Evolutionary conservation across 2,888 invertebrate species (phyloP).

Genomic region (Calameuta pallipes): DNA sequence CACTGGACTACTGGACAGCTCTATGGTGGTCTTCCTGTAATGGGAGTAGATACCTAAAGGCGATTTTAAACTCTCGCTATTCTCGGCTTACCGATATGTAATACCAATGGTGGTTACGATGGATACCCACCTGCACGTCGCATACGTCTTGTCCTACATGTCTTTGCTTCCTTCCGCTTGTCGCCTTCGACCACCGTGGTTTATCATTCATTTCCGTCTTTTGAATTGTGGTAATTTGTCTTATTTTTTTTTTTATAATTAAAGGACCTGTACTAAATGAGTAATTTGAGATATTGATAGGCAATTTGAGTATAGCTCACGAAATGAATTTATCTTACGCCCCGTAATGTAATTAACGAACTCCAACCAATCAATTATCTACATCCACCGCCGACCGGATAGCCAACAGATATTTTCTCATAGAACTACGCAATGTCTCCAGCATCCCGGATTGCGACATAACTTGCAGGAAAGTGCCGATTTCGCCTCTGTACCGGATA

Average conservation of each 20-base stretch:
- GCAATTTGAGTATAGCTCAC: neutral
- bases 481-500: slow-evolving; percentile 51
- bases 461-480: slow-evolving; percentile 44
- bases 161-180: neutral
- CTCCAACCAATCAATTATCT: neutral
- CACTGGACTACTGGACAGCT: neutral
- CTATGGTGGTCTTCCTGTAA: neutral
- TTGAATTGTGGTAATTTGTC: neutral
- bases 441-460: slow-evolving; percentile 38
- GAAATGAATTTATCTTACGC: neutral
- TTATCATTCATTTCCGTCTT: neutral
- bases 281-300: neutral
- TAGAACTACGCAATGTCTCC: slow-evolving; percentile 10
- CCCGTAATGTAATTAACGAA: neutral
- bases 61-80: neutral
- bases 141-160: neutral
- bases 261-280: neutral
- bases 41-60: neutral
- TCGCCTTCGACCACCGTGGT: neutral
- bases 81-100: neutral
- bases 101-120: neutral
- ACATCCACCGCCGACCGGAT: neutral
- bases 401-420: neutral
- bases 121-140: neutral
- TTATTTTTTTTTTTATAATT: neutral